Evolutionary conservation across 2,797 vertebrate genomes (phyloP).

Genomic region (Lophotriccus pileatus): DNA sequence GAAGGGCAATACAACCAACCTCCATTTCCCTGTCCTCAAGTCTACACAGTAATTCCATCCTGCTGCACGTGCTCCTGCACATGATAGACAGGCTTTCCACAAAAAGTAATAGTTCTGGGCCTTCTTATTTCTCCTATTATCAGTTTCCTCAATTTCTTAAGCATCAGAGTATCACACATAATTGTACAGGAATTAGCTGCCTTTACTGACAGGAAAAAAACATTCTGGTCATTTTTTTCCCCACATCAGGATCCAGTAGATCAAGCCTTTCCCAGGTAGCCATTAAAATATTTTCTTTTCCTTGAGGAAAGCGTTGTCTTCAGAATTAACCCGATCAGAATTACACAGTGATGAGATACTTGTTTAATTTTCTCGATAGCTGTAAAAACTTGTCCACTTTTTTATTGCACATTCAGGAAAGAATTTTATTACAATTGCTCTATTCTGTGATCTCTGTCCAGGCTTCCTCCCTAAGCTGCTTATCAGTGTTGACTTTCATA

Average conservation of each 20-base stretch:
- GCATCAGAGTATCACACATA: neutral
- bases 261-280: neutral
- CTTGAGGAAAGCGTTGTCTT: neutral
- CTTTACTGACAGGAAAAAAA: neutral
- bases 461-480: neutral
- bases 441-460: neutral
- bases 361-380: neutral
- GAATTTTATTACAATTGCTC: neutral
- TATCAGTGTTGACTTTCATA: neutral
- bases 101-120: neutral
- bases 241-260: neutral
- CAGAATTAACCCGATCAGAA: neutral
- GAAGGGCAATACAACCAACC: neutral
- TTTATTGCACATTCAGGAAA: neutral
- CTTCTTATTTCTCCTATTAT: neutral
- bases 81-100: neutral
- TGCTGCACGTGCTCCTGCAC: neutral
- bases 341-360: neutral
- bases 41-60: neutral
- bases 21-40: neutral
- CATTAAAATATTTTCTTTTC: neutral
- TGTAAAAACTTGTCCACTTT: neutral
- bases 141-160: neutral
- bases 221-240: neutral
- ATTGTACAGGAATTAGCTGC: neutral